A percentile compares a stretch with the other conserved stretches of the same genome.
These are phyloP conservation scores for Ahaetulla prasina DNA, from an alignment of 2,113 vertebrate species.

Conservation along the genomic window DNA sequence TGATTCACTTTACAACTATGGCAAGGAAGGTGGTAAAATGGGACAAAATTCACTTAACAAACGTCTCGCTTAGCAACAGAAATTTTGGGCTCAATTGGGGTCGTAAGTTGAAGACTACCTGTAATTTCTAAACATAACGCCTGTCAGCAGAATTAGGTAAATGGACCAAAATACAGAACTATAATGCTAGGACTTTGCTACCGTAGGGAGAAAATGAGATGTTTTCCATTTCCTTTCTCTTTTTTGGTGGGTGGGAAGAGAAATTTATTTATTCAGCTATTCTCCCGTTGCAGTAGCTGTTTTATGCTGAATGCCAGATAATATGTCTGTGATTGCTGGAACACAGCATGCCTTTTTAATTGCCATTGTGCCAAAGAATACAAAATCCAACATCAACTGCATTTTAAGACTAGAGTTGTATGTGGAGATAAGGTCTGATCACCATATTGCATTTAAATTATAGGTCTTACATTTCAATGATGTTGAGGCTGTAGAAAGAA, in stretches of 20 bases:
- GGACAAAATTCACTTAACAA: not conserved
- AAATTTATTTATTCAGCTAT: not conserved
- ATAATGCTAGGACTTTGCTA: not conserved
- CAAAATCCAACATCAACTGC: not conserved
- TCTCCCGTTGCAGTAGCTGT: not conserved
- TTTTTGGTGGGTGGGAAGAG: not conserved
- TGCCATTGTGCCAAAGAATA: not conserved
- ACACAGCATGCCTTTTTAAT: not conserved
- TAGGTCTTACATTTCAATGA: not conserved
- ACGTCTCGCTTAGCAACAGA: not conserved
- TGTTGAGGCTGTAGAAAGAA: too few species aligned
- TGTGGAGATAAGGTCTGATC: not conserved
- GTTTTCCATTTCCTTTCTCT: not conserved
- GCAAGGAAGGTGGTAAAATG: not conserved
- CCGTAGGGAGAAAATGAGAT: not conserved
- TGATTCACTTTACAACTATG: not conserved
- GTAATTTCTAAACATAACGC: not conserved
- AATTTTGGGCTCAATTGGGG: not conserved
- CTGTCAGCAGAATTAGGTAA: not conserved
- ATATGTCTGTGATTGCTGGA: not conserved
- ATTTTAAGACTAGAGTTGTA: not conserved
- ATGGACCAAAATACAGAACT: not conserved
- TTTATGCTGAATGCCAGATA: not conserved
- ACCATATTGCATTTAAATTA: not conserved
- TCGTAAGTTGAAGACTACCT: not conserved